These are phyloP conservation scores for Eupithecia tripunctaria DNA, from an alignment of 2,888 invertebrate genomes.

Conservation along the genomic window DNA sequence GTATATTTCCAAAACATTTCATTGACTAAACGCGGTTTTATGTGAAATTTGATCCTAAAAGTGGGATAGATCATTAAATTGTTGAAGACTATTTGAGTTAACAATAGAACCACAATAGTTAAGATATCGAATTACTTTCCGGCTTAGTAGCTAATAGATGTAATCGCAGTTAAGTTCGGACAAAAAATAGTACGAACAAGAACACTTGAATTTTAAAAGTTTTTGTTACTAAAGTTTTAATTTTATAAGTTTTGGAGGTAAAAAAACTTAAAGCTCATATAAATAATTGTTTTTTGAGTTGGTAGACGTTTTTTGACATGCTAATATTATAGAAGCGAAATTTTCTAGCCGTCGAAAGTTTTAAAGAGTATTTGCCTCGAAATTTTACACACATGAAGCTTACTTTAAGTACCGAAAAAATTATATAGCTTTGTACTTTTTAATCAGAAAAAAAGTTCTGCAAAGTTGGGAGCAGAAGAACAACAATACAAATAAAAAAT, in stretches of 20 bases:
- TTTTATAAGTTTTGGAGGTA: neutral
- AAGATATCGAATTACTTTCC: slow-evolving; percentile 75
- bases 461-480: too few relatives aligned
- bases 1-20: slow-evolving; percentile 53
- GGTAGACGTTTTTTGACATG: too few relatives aligned
- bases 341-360: too few relatives aligned
- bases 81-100: slow-evolving; percentile 65
- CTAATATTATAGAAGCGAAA: too few relatives aligned
- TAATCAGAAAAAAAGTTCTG: too few relatives aligned
- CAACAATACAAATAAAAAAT: too few relatives aligned
- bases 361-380: too few relatives aligned
- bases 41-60: slow-evolving; percentile 58
- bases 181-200: neutral
- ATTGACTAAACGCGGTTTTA: slow-evolving; percentile 53
- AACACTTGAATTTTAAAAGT: neutral
- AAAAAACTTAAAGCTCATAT: neutral
- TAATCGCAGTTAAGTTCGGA: slow-evolving; percentile 30
- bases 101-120: slow-evolving; percentile 65
- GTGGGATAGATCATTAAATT: slow-evolving; percentile 68
- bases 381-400: too few relatives aligned
- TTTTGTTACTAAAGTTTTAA: neutral
- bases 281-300: too few relatives aligned
- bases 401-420: too few relatives aligned
- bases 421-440: too few relatives aligned
- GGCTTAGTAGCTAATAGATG: slow-evolving; percentile 46